Percentiles rank a stretch among this genome's conserved stretches.
Evolutionary conservation across 2,888 invertebrate genomes (phyloP).

Genomic region (Elmis aenea): DNA sequence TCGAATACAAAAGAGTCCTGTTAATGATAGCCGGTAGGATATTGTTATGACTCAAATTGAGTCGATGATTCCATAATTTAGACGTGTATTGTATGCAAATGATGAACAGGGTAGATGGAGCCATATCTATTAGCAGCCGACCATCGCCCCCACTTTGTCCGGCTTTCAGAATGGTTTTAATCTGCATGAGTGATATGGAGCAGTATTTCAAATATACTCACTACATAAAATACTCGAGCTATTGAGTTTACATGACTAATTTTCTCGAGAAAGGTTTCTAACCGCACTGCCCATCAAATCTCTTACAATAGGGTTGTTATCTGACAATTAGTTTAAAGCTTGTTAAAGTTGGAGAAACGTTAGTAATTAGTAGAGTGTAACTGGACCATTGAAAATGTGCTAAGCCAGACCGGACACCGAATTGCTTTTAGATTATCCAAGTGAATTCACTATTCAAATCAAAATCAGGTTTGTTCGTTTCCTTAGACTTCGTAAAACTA

Average conservation of each 20-base stretch:
- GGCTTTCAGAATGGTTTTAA: background rate
- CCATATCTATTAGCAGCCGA: constrained; percentile 10
- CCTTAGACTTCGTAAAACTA: too few species aligned
- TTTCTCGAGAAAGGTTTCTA: constrained; percentile 12
- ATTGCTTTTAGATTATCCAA: constrained; percentile 25
- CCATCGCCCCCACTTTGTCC: background rate
- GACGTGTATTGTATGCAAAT: constrained; percentile 16
- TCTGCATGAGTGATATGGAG: background rate
- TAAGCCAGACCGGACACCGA: constrained; percentile 23
- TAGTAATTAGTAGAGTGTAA: constrained; percentile 13
- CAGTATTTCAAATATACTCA: background rate
- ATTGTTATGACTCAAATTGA: constrained; percentile 10
- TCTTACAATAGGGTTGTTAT: constrained; percentile 18
- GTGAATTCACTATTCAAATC: constrained; percentile 19
- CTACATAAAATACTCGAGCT: constrained; percentile 1
- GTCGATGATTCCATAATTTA: constrained; percentile 14
- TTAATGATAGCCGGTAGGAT: too few species aligned
- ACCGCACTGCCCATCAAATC: constrained; percentile 4
- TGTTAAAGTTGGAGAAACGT: constrained; percentile 20
- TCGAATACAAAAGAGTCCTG: too few species aligned
- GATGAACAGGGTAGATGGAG: constrained; percentile 5
- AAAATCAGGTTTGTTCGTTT: too few species aligned
- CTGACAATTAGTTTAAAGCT: constrained; percentile 20
- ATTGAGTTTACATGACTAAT: constrained; percentile 14
- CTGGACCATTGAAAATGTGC: constrained; percentile 22